These are phyloP conservation scores for Antidorcas marsupialis DNA, from an alignment of 2,113 vertebrate genomes.

Conservation along the genomic window DNA sequence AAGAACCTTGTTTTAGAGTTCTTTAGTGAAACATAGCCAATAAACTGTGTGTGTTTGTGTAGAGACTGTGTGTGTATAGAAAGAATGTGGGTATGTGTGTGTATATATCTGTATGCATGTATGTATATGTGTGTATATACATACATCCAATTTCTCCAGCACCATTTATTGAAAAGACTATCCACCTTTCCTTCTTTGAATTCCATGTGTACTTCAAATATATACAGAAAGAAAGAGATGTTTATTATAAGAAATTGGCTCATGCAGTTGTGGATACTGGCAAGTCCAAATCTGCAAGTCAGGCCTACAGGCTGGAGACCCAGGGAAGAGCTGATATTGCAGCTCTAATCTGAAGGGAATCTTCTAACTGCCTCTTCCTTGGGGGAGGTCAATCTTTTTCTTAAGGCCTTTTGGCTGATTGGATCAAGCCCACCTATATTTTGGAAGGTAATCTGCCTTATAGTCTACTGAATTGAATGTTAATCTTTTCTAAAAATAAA, in stretches of 20 bases:
- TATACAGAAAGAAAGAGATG: neutral
- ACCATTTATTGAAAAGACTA: neutral
- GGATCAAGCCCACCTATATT: neutral
- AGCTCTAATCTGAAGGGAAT: neutral
- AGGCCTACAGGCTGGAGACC: neutral
- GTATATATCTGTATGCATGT: neutral
- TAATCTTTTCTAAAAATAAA: neutral
- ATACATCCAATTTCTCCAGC: neutral
- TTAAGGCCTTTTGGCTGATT: neutral
- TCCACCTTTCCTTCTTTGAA: neutral
- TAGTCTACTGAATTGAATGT: neutral
- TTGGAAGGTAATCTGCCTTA: neutral
- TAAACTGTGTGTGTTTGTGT: neutral
- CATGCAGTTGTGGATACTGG: neutral
- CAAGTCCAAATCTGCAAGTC: neutral
- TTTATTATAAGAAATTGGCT: neutral
- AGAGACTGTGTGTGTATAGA: neutral
- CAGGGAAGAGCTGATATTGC: neutral
- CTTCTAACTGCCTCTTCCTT: neutral
- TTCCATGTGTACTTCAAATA: neutral
- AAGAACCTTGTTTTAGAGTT: neutral
- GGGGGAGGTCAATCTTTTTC: neutral
- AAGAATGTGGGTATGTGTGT: neutral
- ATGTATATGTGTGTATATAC: neutral
- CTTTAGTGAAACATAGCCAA: neutral